phyloP scores from a whole-genome alignment of 1,140 invertebrate species.

The Copidosoma floridanum region DNA sequence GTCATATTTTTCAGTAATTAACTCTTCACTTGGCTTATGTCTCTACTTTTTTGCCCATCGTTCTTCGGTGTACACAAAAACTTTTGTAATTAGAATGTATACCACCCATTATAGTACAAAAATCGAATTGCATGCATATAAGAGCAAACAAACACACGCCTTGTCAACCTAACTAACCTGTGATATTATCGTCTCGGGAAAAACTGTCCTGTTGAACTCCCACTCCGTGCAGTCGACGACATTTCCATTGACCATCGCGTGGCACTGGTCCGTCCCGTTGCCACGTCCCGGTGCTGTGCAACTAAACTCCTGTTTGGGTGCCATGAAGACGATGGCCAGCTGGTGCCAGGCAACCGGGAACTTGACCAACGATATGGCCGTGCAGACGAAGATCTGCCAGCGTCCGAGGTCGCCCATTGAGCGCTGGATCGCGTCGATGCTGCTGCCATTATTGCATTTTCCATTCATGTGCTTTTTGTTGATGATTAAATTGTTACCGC shows the following conservation, averaged over 20 bases:
- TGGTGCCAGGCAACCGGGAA: constrained; percentile 74
- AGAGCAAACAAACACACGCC: too few species aligned
- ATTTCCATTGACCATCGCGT: constrained; percentile 35
- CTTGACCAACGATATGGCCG: constrained; percentile 66
- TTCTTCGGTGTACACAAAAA: too few species aligned
- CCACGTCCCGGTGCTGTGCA: constrained; percentile 48
- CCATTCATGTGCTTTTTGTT: constrained; percentile 40
- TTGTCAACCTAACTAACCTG: too few species aligned
- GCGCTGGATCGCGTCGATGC: constrained; percentile 65
- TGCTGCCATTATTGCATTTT: too few species aligned
- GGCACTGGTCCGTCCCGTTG: constrained; percentile 49
- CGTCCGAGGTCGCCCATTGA: constrained; percentile 68
- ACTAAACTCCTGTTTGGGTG: constrained; percentile 58
- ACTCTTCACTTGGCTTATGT: too few species aligned
- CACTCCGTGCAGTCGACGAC: constrained; percentile 57
- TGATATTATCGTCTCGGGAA: constrained; percentile 69
- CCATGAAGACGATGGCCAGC: constrained; percentile 65
- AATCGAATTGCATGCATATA: too few species aligned
- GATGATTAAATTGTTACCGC: constrained; percentile 36
- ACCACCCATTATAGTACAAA: too few species aligned
- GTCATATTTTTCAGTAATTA: too few species aligned
- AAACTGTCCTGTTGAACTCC: constrained; percentile 64
- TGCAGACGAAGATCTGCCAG: constrained; percentile 70
- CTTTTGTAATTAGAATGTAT: too few species aligned
- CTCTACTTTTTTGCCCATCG: too few species aligned